Conservation (phyloP, 2,797 vertebrate genomes). For the Acanthurus leucopareius region DNA sequence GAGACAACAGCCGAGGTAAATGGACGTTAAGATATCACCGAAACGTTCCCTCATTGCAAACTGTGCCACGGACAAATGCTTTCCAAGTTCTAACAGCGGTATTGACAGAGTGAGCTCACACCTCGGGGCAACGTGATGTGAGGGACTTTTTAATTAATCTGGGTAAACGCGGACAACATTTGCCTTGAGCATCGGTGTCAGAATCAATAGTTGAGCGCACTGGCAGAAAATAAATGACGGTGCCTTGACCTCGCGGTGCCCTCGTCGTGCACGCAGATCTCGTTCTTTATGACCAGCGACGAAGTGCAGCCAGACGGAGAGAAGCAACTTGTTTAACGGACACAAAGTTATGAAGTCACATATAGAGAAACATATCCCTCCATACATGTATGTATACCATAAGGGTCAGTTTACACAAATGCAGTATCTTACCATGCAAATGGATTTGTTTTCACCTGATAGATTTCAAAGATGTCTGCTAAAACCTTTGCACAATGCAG, state of each 20-base stretch:
- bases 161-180: slow-evolving; percentile 79
- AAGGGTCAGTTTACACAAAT: neutral
- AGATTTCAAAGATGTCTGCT: neutral
- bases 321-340: slow-evolving; percentile 11
- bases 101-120: slow-evolving; percentile 57
- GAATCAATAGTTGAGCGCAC: slow-evolving; percentile 77
- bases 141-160: slow-evolving; percentile 84
- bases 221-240: slow-evolving; percentile 77
- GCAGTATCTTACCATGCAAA: neutral
- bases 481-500: neutral
- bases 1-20: slow-evolving; percentile 17
- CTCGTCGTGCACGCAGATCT: slow-evolving; percentile 29
- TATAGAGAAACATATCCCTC: neutral
- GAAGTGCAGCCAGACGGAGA: slow-evolving; percentile 14
- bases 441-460: neutral
- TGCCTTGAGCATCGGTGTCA: slow-evolving; percentile 77
- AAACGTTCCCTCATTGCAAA: slow-evolving; percentile 34
- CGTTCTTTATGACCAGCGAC: slow-evolving; percentile 33
- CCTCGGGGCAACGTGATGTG: slow-evolving; percentile 57
- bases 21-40: slow-evolving; percentile 42
- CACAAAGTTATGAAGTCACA: slow-evolving; percentile 1
- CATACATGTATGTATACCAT: neutral
- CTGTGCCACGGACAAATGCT: neutral
- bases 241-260: slow-evolving; percentile 59
- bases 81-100: slow-evolving; percentile 40